Percentiles rank a stretch among this genome's conserved stretches.
These are phyloP conservation scores for Ophraella communa DNA, from an alignment of 2,888 invertebrate genomes.

Conservation along the genomic window DNA sequence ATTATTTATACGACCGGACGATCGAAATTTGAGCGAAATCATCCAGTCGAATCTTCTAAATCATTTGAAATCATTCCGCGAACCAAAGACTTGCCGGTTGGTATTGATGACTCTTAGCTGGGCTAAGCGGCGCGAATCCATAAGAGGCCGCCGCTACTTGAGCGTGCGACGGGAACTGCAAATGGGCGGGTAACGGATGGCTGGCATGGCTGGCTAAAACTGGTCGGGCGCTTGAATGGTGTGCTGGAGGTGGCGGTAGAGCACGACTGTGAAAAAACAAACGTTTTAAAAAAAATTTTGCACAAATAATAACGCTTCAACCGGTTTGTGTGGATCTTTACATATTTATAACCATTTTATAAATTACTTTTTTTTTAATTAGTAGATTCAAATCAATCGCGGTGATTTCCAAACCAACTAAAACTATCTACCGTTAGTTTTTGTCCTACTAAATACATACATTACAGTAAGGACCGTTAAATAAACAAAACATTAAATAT, in stretches of 20 bases:
- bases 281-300: too few species aligned
- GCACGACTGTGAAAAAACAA: conserved; percentile 62
- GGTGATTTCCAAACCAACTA: too few species aligned
- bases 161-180: conserved; percentile 75
- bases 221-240: conserved; percentile 77
- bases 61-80: conserved; percentile 65
- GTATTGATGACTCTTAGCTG: conserved; percentile 73
- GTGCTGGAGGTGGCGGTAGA: conserved; percentile 80
- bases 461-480: too few species aligned
- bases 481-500: too few species aligned
- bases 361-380: too few species aligned
- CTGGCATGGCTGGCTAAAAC: conserved; percentile 71
- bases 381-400: too few species aligned
- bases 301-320: too few species aligned
- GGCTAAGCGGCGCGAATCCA: conserved; percentile 74
- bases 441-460: too few species aligned
- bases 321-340: too few species aligned
- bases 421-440: too few species aligned
- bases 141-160: conserved; percentile 66
- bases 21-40: conserved; percentile 22
- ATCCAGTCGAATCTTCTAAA: conserved; percentile 9
- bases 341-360: too few species aligned
- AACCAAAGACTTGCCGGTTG: conserved; percentile 75
- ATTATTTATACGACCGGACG: conserved; percentile 15
- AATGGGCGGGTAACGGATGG: conserved; percentile 82